Evolutionary conservation across 2,113 vertebrate genomes (phyloP).

Genomic region (Carlito syrichta): DNA sequence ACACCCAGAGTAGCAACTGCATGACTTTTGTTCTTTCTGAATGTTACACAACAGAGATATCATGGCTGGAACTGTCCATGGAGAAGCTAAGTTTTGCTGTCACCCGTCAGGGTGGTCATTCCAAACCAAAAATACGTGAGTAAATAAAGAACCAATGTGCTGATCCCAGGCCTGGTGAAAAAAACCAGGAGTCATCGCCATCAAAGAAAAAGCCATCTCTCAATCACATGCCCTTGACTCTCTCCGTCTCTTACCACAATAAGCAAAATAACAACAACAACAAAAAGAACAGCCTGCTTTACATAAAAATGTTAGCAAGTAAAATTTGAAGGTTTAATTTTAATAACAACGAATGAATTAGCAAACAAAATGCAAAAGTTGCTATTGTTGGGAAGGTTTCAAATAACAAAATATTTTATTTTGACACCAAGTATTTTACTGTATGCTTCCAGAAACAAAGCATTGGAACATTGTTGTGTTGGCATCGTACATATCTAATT

Average conservation of each 20-base stretch:
- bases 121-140: not conserved
- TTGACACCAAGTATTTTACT: not conserved
- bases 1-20: not conserved
- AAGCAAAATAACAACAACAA: not conserved
- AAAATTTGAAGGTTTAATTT: not conserved
- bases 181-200: not conserved
- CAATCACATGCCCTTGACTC: fast-evolving
- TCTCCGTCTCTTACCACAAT: not conserved
- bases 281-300: not conserved
- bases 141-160: not conserved
- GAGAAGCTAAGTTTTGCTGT: not conserved
- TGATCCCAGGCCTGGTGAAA: not conserved
- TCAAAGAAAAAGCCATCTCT: not conserved
- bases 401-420: not conserved
- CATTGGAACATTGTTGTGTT: not conserved
- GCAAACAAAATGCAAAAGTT: not conserved
- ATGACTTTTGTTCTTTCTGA: not conserved
- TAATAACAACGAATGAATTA: not conserved
- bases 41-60: not conserved
- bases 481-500: not conserved
- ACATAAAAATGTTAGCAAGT: not conserved
- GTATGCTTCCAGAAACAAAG: not conserved
- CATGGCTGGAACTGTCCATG: too few species aligned
- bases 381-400: too few species aligned
- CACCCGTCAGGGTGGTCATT: fast-evolving